Conservation (phyloP, 1,140 invertebrate species). For the Mamestra configurata region DNA sequence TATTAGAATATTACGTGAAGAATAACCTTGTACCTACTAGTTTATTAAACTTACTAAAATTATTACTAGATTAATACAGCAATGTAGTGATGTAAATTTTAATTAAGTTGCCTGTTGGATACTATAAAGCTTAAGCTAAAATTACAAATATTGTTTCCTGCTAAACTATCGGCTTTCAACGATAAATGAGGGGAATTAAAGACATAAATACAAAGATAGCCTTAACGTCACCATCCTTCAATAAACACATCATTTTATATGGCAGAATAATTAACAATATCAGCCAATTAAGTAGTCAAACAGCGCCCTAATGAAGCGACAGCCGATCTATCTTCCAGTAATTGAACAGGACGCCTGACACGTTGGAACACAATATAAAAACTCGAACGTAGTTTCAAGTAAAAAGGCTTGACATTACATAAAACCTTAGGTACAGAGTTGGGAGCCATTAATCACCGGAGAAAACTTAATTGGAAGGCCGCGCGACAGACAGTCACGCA, state of each 20-base stretch:
- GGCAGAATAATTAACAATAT: neutral
- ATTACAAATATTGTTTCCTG: too few species aligned
- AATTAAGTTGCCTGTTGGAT: neutral
- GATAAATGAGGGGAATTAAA: too few species aligned
- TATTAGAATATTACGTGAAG: conserved; percentile 39
- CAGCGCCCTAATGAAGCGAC: neutral
- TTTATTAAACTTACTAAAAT: conserved; percentile 1
- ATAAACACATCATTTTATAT: neutral
- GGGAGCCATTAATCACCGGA: conserved; percentile 71
- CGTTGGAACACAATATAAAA: conserved; percentile 10
- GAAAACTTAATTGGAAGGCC: conserved; percentile 77
- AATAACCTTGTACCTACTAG: conserved; percentile 25
- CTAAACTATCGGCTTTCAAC: too few species aligned
- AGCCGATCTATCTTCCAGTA: conserved; percentile 13
- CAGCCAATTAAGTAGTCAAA: conserved; percentile 24
- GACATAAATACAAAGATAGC: too few species aligned
- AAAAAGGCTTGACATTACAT: conserved; percentile 41
- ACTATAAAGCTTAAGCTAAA: too few species aligned
- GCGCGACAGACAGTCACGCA: conserved; percentile 67
- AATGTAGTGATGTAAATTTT: neutral
- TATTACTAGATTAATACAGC: neutral
- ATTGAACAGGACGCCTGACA: conserved; percentile 32
- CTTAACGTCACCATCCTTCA: neutral
- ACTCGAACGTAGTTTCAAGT: conserved; percentile 27
- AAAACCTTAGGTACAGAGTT: conserved; percentile 55